Evolutionary conservation across 2,113 vertebrate species (phyloP).

Genomic region (Xerus inauris): DNA sequence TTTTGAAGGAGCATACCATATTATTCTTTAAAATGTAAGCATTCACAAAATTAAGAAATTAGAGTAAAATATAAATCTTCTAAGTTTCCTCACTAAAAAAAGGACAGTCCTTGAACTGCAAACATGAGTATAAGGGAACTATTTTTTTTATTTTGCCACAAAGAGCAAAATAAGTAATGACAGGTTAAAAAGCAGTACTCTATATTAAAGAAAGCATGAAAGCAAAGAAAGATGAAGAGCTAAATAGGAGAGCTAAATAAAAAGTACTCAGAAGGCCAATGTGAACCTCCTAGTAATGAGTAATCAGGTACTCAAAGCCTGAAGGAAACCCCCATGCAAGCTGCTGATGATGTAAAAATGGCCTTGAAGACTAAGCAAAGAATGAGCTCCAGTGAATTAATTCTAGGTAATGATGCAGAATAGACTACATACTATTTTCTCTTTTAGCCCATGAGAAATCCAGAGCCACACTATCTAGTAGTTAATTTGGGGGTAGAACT

Average conservation of each 20-base stretch:
- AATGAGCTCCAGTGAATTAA: neutral
- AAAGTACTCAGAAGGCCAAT: neutral
- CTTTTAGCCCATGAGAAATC: neutral
- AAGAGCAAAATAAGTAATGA: neutral
- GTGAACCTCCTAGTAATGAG: neutral
- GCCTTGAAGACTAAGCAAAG: neutral
- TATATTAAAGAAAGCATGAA: neutral
- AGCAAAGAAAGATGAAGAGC: neutral
- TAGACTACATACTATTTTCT: neutral
- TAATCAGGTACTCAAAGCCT: neutral
- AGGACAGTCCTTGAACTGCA: neutral
- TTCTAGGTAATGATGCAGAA: neutral
- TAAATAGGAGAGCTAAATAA: neutral
- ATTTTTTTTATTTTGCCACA: neutral
- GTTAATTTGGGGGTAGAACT: neutral
- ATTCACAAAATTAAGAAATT: neutral
- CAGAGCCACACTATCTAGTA: neutral
- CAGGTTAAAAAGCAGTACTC: constrained; percentile 31
- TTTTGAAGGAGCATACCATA: neutral
- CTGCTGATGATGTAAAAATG: neutral
- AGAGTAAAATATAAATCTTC: neutral
- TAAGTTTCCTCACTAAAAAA: neutral
- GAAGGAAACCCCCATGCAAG: neutral
- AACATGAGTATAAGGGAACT: neutral
- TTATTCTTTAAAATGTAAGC: constrained; percentile 50